phyloP scores from a whole-genome alignment of 1,140 invertebrate species.

The Drosophila sucinea region DNA sequence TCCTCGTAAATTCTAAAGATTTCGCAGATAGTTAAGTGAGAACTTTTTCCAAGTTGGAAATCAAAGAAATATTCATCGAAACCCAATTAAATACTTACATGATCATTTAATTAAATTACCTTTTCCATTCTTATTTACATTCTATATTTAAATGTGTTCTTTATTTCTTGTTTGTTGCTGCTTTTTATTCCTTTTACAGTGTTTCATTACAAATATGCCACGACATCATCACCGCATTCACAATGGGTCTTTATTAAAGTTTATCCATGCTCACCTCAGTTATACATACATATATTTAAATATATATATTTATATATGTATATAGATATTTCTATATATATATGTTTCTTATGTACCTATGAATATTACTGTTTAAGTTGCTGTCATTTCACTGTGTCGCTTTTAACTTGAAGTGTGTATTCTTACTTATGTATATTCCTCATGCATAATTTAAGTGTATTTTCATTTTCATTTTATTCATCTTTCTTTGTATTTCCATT shows the following conservation, averaged over 20 bases:
- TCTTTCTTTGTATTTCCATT: conserved; percentile 42
- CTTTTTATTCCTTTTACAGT: conserved; percentile 64
- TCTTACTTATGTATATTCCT: conserved; percentile 56
- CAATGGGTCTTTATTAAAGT: conserved; percentile 39
- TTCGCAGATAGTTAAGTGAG: no score
- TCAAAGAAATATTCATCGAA: not conserved
- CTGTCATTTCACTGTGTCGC: conserved; percentile 39
- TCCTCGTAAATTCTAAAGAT: no score
- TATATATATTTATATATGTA: conserved; percentile 52
- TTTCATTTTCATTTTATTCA: conserved; percentile 28
- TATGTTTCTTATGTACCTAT: conserved; percentile 54
- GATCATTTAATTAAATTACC: not conserved
- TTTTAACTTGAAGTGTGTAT: conserved; percentile 53
- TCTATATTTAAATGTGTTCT: conserved; percentile 51
- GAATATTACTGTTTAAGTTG: conserved; percentile 43
- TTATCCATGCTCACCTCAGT: conserved; percentile 53
- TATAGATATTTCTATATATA: conserved; percentile 21
- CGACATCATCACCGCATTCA: conserved; percentile 16
- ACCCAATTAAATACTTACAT: not conserved
- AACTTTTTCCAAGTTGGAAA: no score
- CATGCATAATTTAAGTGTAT: conserved; percentile 60
- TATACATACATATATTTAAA: conserved; percentile 24
- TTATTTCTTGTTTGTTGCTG: conserved; percentile 49
- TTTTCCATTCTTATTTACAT: conserved; percentile 21
- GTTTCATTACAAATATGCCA: conserved; percentile 70